Evolutionary conservation across 2,888 invertebrate species (phyloP), one percentile per base, ranked within the genome.

Genomic region (Drosophila melanosoma): DNA sequence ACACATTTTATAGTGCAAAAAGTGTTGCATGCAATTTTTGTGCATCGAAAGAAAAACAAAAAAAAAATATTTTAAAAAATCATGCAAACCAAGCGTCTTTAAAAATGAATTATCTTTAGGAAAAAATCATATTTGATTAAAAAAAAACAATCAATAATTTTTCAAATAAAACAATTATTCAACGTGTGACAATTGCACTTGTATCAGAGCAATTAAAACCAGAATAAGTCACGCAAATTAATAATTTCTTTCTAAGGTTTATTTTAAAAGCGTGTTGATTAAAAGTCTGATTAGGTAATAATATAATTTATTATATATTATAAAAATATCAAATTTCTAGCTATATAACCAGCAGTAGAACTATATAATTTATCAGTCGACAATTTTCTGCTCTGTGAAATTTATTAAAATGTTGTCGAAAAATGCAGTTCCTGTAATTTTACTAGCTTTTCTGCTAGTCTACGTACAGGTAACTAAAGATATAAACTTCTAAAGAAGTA

Each of bases 21-120:
- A 75, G 49, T 59, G 68, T 65, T 72, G 51, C 40, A 82, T 75
- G 67, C 80, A 80, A 80, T 79, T 80, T 80, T 80, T 68, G 82
- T 75, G 67, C 61, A 57, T 68, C 75, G 56, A 23, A 53, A 61
- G 32, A 78, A 51, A 33, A 29, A 51, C 48, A 52, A 66, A 69
- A 38, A 58, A 66, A 74, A 71, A 59, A 53, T 54, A 58, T 32
- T 33, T 26, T 2, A 26, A 5, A 20, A 1, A 15, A 8, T 45
- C 23, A 23, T 15, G 17, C 12, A n/a, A 26, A 12, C 17, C 54
- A 54, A 26, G 35, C 23, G 29, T 59, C 36, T 57, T 54, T 51
- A 40, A 42, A 32, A 23, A 12, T 29, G n/a, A 35, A 49, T 17
- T 59, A 10, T 20, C 29, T 20, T 23, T 20, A 68, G n/a, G 38